Evolutionary conservation across 2,797 vertebrate species (phyloP).

Genomic region (Ceryle rudis): DNA sequence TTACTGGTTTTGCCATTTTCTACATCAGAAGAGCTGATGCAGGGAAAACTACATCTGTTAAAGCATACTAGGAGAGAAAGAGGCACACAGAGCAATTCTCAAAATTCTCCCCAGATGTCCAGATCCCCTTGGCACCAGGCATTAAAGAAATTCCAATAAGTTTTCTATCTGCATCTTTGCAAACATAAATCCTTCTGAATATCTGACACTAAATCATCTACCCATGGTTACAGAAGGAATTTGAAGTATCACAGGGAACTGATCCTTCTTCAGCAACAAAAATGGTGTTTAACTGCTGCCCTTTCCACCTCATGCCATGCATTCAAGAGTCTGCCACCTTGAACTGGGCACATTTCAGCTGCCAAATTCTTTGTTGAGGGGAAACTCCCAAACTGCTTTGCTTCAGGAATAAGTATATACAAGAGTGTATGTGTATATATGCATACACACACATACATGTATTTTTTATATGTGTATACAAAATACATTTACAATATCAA

Average conservation of each 20-base stretch:
- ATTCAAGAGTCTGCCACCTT: background rate
- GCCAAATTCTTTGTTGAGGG: background rate
- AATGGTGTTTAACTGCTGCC: background rate
- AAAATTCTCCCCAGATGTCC: background rate
- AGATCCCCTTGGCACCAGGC: background rate
- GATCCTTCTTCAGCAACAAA: background rate
- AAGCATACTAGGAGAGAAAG: background rate
- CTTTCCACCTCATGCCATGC: background rate
- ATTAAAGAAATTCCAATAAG: background rate
- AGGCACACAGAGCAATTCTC: background rate
- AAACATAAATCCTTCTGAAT: background rate
- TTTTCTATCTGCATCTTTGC: background rate
- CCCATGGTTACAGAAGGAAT: conserved; percentile 5
- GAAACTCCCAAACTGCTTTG: background rate
- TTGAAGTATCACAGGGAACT: background rate
- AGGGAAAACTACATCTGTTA: background rate
- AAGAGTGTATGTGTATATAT: accelerated
- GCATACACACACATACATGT: no score
- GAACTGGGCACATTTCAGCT: background rate
- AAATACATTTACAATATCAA: background rate
- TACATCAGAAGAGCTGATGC: background rate
- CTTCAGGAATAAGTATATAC: background rate
- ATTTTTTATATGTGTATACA: background rate
- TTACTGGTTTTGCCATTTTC: background rate
- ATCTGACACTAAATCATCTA: conserved; percentile 1